These are phyloP conservation scores for Pseudochirops corinnae DNA, from an alignment of 2,797 vertebrate genomes.

Conservation along the genomic window DNA sequence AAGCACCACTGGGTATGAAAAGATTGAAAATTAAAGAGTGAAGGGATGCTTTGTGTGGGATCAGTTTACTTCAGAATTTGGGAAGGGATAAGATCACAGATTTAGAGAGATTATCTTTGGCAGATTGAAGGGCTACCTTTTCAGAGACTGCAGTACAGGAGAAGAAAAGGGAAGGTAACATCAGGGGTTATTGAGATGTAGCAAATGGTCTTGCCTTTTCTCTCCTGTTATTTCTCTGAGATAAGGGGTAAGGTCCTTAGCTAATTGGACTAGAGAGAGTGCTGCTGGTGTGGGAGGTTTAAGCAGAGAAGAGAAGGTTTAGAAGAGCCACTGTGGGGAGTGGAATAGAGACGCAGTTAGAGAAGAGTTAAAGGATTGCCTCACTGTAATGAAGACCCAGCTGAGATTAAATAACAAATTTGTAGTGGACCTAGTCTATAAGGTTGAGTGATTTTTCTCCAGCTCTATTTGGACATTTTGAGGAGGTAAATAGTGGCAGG, in stretches of 20 bases:
- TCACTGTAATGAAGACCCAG: background rate
- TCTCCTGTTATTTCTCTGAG: background rate
- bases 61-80: background rate
- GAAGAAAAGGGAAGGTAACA: background rate
- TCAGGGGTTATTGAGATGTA: background rate
- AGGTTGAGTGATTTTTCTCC: background rate
- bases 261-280: background rate
- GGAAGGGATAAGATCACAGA: background rate
- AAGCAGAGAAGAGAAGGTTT: background rate
- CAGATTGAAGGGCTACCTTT: background rate
- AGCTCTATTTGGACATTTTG: background rate
- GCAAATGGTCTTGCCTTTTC: background rate
- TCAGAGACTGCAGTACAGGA: background rate
- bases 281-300: background rate
- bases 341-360: background rate
- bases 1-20: no score
- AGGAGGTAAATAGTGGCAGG: background rate
- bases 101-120: background rate
- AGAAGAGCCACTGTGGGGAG: background rate
- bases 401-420: background rate
- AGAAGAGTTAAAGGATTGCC: background rate
- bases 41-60: background rate
- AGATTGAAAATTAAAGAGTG: no score
- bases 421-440: background rate
- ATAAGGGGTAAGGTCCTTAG: background rate